Evolutionary conservation across 2,113 vertebrate species (phyloP), one percentile per base, ranked within the genome.

Genomic region (Perca flavescens): DNA sequence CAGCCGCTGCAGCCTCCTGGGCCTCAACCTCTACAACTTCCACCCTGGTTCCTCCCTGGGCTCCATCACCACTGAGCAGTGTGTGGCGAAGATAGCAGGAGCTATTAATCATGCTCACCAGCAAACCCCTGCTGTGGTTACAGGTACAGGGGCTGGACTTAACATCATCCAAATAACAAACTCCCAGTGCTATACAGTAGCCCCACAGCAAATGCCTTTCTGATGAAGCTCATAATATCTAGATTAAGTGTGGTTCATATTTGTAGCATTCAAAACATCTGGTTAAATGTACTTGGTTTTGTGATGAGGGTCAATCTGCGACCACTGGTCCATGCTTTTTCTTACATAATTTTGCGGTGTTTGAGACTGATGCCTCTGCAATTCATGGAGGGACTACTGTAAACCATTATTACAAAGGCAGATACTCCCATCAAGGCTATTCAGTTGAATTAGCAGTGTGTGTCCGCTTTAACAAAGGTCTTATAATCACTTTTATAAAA

Each of bases 61-160:
- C 43, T 83, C 88, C 79, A 95, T 95, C 84, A 91, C 84, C 73
- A 93, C 92, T 6, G 88, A 94, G 67, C 82, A 95, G 78, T 96
- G 95, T 75, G 66, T 94, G 25, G 83, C 93, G 46, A 95, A 89
- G 79, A 96, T 96, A 34, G 95, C 95, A 0, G 84, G 88, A 60
- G 87, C 95, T 54, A 95, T 96, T 61, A 96, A 96, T 88, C 85
- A 94, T 17, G 96, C 95, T 79, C 95, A 96, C 88, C 89, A 83
- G 77, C 91, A 95, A 80, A 91, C 86, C 10, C 91, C 94, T 49
- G 75, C 87, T 70, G 93, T 96, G 68, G 88, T 94, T 53, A 95
- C 95, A 78, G 95, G 95, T 96, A 89, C 34, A 54, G 17, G 6
- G 9, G 4, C 25, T 19, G 8, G 1, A 28, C 19, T 62, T 34